Conservation (phyloP, 2,113 vertebrate species). For the Corvus cornix region DNA sequence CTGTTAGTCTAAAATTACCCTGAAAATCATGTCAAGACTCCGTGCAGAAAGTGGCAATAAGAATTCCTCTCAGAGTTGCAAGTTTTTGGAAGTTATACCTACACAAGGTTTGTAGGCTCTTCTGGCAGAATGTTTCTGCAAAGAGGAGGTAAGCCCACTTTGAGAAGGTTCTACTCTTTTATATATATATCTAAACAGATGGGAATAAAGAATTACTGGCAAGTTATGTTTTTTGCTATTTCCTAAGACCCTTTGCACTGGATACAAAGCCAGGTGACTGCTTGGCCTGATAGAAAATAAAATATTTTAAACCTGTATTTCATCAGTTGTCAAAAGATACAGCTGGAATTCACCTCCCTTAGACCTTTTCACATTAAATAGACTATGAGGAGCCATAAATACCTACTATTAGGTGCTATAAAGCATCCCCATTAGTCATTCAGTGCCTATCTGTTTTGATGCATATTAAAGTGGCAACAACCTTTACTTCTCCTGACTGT, state of each 20-base stretch:
- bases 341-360: not conserved
- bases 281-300: not conserved
- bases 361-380: not conserved
- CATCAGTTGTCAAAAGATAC: not conserved
- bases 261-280: not conserved
- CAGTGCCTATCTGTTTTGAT: not conserved
- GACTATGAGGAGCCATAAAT: not conserved
- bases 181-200: not conserved
- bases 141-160: not conserved
- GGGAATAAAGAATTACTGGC: not conserved
- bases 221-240: not conserved
- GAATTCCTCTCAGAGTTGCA: not conserved
- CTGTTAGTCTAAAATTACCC: not conserved
- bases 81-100: not conserved
- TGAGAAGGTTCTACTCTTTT: not conserved
- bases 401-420: not conserved
- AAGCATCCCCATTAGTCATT: not conserved
- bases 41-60: not conserved
- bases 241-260: not conserved
- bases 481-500: not conserved
- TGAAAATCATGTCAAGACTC: not conserved
- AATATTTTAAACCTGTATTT: not conserved
- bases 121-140: not conserved
- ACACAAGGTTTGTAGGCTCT: not conserved
- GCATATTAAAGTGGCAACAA: not conserved